Percentiles rank a stretch among this genome's conserved stretches.
phyloP scores from a whole-genome alignment of 1,140 invertebrate species.

The Eubasilissa regina region DNA sequence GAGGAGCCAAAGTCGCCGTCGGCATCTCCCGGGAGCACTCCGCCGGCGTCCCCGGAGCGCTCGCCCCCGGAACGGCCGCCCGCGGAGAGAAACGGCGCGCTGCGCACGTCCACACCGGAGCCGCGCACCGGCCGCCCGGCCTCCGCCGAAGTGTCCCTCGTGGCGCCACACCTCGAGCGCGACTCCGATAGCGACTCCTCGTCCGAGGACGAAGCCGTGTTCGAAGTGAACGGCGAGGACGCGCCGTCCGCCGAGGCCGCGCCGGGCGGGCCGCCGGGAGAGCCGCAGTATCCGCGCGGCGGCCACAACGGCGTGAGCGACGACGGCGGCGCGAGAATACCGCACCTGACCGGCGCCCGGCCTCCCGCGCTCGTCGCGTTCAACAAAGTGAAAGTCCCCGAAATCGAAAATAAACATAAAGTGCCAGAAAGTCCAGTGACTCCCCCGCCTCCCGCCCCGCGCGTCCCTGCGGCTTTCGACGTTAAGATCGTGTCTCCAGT shows the following conservation, averaged over 20 bases:
- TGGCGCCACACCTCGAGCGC: slow-evolving; percentile 53
- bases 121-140: slow-evolving; percentile 63
- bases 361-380: slow-evolving; percentile 60
- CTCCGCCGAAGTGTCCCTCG: slow-evolving; percentile 50
- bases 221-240: slow-evolving; percentile 64
- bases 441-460: slow-evolving; percentile 40
- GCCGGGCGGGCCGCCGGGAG: slow-evolving; percentile 77
- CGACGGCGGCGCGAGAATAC: slow-evolving; percentile 63
- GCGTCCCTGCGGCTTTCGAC: slow-evolving; percentile 1
- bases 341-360: slow-evolving; percentile 72
- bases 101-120: slow-evolving; percentile 67
- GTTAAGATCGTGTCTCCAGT: slow-evolving; percentile 27
- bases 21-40: slow-evolving; percentile 2
- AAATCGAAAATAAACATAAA: slow-evolving; percentile 18
- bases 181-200: slow-evolving; percentile 54
- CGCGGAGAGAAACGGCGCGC: background rate
- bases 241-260: slow-evolving; percentile 58
- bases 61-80: too few relatives aligned
- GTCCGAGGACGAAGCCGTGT: slow-evolving; percentile 62
- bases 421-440: slow-evolving; percentile 23
- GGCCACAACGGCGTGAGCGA: slow-evolving; percentile 55
- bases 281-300: slow-evolving; percentile 76
- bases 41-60: slow-evolving; percentile 23
- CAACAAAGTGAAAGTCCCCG: slow-evolving; percentile 60
- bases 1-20: slow-evolving; percentile 3